Conservation (phyloP, 23 tunicate species). For the Phallusia fumigata region DNA sequence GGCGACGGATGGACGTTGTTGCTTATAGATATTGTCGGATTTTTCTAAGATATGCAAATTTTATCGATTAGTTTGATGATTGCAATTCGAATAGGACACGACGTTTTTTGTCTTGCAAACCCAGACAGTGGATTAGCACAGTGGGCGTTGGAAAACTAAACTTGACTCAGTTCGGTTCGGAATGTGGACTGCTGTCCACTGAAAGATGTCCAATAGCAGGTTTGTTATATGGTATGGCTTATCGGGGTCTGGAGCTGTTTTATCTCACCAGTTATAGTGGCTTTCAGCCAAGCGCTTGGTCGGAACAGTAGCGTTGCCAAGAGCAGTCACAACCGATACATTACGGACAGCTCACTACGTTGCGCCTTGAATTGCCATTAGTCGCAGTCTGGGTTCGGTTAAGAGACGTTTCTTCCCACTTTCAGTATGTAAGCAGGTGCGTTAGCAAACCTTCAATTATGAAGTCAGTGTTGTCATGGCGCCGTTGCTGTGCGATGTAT, state of each 20-base stretch:
- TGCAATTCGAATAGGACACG: too few relatives aligned
- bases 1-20: too few relatives aligned
- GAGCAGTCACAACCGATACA: not conserved
- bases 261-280: constrained; percentile 3
- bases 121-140: not conserved
- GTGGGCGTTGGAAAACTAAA: not conserved
- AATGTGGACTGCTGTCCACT: not conserved
- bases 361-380: too few relatives aligned
- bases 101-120: too few relatives aligned
- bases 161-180: not conserved
- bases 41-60: not conserved
- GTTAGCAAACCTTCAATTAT: not conserved
- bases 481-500: not conserved
- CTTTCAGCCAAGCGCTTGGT: not conserved
- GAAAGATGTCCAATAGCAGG: not conserved
- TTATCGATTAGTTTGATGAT: not conserved
- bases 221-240: not conserved
- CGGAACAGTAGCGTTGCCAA: not conserved
- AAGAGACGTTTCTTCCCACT: too few relatives aligned
- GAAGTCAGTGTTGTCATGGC: not conserved
- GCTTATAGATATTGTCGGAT: too few relatives aligned
- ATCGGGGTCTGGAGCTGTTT: not conserved
- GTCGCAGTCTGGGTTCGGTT: too few relatives aligned
- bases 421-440: not conserved
- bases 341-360: too few relatives aligned